Conservation (phyloP, 2,797 vertebrate species). For the Rhabdomys pumilio region DNA sequence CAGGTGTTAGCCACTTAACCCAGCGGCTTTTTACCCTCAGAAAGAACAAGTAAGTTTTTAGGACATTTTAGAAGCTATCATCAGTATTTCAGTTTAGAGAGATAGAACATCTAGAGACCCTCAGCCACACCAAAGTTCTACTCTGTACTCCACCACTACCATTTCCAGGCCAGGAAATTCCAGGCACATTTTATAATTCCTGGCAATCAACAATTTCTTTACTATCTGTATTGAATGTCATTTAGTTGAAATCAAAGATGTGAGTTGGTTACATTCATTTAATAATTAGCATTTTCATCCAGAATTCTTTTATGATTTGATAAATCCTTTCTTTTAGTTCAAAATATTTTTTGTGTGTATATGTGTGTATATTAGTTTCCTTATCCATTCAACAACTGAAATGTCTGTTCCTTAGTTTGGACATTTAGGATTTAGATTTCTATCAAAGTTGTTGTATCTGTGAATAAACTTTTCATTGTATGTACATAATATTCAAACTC, state of each 20-base stretch:
- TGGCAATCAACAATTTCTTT: background rate
- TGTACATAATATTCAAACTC: background rate
- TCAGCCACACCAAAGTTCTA: no score
- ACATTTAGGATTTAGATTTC: background rate
- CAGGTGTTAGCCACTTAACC: no score
- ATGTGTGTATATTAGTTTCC: background rate
- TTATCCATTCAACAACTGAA: background rate
- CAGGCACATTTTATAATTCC: no score
- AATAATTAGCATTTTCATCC: background rate
- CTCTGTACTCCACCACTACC: no score
- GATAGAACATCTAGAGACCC: no score
- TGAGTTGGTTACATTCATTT: background rate
- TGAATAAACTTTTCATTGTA: background rate
- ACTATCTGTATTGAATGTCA: background rate
- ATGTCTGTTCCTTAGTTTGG: background rate
- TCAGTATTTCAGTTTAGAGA: no score
- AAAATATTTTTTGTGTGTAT: background rate
- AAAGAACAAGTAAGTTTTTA: no score
- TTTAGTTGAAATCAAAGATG: background rate
- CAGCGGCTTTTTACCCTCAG: no score
- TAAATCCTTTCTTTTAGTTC: background rate
- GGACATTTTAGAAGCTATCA: no score
- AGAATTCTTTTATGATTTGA: background rate
- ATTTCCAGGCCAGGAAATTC: no score
- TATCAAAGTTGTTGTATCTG: background rate